Evolutionary conservation across 2,113 vertebrate species (phyloP).

Genomic region (Pedionomus torquatus): DNA sequence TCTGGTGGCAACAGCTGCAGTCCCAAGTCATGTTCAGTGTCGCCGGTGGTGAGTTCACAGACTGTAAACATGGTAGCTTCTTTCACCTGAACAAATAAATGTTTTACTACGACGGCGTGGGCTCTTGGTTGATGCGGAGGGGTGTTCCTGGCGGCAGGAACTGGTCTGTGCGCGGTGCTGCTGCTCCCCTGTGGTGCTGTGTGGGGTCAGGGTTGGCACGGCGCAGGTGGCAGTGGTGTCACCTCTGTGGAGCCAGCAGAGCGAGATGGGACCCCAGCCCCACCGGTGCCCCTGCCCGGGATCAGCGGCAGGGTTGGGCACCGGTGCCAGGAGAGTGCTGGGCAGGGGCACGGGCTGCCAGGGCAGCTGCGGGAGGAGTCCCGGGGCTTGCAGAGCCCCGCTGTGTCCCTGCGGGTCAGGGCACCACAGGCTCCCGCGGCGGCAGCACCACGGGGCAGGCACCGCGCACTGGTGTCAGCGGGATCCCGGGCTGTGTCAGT

Average conservation of each 20-base stretch:
- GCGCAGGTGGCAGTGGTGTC: accelerated
- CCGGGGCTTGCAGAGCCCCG: neutral
- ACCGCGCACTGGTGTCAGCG: accelerated
- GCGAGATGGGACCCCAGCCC: neutral
- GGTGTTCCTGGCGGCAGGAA: neutral
- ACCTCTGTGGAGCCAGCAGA: neutral
- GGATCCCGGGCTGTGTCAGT: neutral
- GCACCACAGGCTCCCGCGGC: neutral
- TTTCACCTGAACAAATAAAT: constrained; percentile 81
- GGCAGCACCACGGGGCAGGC: accelerated
- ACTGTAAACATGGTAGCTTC: constrained; percentile 76
- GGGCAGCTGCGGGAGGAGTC: neutral
- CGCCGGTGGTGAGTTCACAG: constrained; percentile 68
- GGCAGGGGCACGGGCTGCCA: neutral
- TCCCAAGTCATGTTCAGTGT: constrained; percentile 58
- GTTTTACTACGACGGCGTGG: constrained; percentile 73
- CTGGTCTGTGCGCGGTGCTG: accelerated
- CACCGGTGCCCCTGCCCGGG: neutral
- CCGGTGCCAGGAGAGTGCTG: neutral
- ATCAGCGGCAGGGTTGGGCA: no score
- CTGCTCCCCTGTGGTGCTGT: neutral
- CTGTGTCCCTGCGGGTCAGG: accelerated
- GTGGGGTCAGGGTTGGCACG: neutral
- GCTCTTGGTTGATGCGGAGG: constrained; percentile 52
- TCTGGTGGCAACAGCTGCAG: constrained; percentile 57